Conservation (phyloP, 2,888 invertebrate genomes). For the Tridacna gigas region DNA sequence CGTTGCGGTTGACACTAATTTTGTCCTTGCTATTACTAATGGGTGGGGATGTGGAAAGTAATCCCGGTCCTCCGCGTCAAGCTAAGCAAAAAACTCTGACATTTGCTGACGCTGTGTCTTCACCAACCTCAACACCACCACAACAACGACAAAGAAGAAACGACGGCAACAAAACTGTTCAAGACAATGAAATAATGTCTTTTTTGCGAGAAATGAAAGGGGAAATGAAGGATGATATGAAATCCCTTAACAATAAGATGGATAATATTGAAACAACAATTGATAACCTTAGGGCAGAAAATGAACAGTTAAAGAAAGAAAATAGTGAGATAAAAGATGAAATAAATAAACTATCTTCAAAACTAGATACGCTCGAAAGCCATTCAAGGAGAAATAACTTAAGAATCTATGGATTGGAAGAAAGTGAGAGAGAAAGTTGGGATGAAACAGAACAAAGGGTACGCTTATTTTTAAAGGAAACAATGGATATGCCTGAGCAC, state of each 20-base stretch:
- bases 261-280: neutral
- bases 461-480: neutral
- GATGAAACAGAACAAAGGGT: slow-evolving; percentile 4
- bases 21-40: slow-evolving; percentile 1
- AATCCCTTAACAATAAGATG: neutral
- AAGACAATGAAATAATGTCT: slow-evolving; percentile 3
- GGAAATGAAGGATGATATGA: neutral
- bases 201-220: slow-evolving; percentile 4
- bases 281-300: neutral
- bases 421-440: neutral
- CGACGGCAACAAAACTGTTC: neutral
- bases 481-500: neutral
- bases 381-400: slow-evolving; percentile 10
- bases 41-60: neutral
- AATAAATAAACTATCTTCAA: neutral
- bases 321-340: neutral
- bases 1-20: neutral
- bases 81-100: neutral
- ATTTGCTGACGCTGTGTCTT: neutral
- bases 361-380: neutral
- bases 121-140: neutral
- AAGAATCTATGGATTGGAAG: slow-evolving; percentile 1
- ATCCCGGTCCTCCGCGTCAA: neutral
- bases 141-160: neutral
- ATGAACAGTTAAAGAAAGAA: neutral